Conservation (phyloP, 2,888 invertebrate species). For the Agrotis clavis region DNA sequence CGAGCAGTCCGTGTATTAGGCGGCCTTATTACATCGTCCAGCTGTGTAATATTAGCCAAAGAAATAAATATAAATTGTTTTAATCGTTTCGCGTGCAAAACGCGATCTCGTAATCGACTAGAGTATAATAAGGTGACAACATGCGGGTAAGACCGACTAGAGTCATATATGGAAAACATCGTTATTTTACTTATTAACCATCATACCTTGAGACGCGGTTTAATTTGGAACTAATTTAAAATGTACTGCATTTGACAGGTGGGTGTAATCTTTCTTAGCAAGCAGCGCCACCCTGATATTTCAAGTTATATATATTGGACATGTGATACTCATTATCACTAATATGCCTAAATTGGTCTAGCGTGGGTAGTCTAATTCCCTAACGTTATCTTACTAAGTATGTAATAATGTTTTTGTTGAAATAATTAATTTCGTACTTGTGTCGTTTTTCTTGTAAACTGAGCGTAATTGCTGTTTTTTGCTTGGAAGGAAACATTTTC, state of each 20-base stretch:
- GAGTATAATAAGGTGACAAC: slow-evolving; percentile 4
- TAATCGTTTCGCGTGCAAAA: slow-evolving; percentile 14
- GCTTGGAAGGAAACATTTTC: too few species aligned
- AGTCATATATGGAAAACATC: slow-evolving; percentile 16
- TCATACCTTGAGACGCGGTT: background rate
- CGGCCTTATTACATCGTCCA: too few species aligned
- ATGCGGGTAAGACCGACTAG: background rate
- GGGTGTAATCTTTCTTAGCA: background rate
- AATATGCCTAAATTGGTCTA: background rate
- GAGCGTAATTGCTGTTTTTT: background rate
- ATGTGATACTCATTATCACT: slow-evolving; percentile 1
- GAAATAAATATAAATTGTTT: too few species aligned
- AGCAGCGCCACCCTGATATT: background rate
- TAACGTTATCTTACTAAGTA: slow-evolving; percentile 3
- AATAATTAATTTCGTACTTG: slow-evolving; percentile 3
- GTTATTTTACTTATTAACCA: background rate
- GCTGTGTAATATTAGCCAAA: too few species aligned
- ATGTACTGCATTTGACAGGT: background rate
- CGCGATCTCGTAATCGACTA: background rate
- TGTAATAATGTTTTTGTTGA: background rate
- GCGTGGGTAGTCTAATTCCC: slow-evolving; percentile 25
- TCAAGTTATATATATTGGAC: background rate
- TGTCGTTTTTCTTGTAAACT: background rate
- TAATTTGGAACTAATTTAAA: background rate
- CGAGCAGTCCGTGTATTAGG: too few species aligned